phyloP scores from a whole-genome alignment of 1,140 invertebrate genomes.

The Drosophila azteca region DNA sequence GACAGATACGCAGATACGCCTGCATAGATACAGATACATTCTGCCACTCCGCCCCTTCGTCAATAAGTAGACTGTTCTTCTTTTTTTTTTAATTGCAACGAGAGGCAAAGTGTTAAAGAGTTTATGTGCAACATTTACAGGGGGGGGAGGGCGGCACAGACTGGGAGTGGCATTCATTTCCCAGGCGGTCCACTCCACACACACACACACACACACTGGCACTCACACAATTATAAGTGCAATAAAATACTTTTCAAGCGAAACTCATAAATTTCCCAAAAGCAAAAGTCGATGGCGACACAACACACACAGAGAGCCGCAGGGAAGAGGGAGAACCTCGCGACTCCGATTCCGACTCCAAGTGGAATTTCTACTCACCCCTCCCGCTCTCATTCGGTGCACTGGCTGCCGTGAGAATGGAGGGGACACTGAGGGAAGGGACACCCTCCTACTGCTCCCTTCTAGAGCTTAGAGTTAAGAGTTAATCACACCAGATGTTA shows the following conservation, averaged over 20 bases:
- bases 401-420: conserved; percentile 72
- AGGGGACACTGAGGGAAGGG: conserved; percentile 47
- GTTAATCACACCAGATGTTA: conserved; percentile 83
- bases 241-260: conserved; percentile 83
- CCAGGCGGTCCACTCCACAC: conserved; percentile 52
- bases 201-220: conserved; percentile 47
- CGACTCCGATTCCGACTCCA: conserved; percentile 6
- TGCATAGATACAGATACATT: conserved; percentile 63
- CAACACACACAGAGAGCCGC: conserved; percentile 4
- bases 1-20: conserved; percentile 49
- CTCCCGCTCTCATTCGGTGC: conserved; percentile 27
- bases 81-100: conserved; percentile 74
- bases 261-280: conserved; percentile 83
- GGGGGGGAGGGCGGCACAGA: conserved; percentile 8
- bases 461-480: conserved; percentile 61
- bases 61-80: conserved; percentile 70
- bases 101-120: conserved; percentile 82
- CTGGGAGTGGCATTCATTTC: conserved; percentile 61
- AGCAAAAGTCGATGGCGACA: conserved; percentile 70
- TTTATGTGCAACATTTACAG: conserved; percentile 83
- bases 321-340: conserved; percentile 9
- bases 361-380: conserved; percentile 12
- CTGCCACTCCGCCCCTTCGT: conserved; percentile 59
- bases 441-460: conserved; percentile 30
- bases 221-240: conserved; percentile 80